Conservation (phyloP, 2,113 vertebrate genomes). For the Centropus bengalensis region DNA sequence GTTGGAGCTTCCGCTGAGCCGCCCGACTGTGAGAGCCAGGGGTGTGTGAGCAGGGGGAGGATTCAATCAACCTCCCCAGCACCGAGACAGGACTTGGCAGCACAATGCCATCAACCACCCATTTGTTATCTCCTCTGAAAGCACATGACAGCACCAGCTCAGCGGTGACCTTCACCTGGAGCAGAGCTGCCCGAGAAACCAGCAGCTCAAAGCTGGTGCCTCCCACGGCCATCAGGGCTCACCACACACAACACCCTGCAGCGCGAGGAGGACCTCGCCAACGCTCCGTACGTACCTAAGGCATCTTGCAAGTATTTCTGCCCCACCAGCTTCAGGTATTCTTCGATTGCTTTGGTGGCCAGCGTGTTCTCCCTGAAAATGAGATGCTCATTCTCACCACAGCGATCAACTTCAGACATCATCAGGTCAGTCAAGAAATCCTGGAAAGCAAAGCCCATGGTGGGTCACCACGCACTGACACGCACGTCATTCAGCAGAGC, state of each 20-base stretch:
- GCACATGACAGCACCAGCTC: background rate
- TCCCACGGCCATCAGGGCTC: background rate
- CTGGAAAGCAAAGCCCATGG: slow-evolving; percentile 73
- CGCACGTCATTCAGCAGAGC: background rate
- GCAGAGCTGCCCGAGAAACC: background rate
- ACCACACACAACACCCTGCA: fast-evolving
- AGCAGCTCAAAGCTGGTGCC: background rate
- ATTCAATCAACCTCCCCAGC: background rate
- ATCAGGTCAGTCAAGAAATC: slow-evolving; percentile 99
- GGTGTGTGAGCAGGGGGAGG: background rate
- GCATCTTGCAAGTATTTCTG: slow-evolving; percentile 99
- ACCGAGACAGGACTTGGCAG: background rate
- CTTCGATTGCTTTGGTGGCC: slow-evolving; percentile 98
- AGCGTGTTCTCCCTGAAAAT: slow-evolving; percentile 98
- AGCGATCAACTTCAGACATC: slow-evolving; percentile 99
- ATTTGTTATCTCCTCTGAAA: background rate
- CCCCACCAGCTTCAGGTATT: slow-evolving; percentile 98
- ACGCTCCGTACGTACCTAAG: slow-evolving; percentile 82
- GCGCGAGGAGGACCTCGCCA: background rate
- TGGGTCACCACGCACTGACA: slow-evolving; percentile 12
- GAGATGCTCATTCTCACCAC: slow-evolving; percentile 98
- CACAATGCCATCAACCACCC: background rate
- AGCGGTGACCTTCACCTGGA: background rate
- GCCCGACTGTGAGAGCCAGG: background rate
- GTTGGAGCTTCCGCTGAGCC: background rate